Evolutionary conservation across 1,140 invertebrate species (phyloP).

Genomic region (Formica selysi): DNA sequence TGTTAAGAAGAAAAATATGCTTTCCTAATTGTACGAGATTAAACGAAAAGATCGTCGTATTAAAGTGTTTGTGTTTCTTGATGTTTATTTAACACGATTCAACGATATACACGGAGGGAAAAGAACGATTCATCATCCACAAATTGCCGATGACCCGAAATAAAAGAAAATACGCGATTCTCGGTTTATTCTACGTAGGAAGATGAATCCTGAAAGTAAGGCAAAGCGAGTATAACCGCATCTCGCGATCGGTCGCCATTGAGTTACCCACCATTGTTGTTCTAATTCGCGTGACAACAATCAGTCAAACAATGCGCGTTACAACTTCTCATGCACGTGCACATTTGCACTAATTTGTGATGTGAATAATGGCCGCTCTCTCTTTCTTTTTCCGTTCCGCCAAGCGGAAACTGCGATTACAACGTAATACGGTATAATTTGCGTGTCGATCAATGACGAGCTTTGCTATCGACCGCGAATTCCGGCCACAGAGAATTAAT

Average conservation of each 20-base stretch:
- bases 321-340: conserved; percentile 19
- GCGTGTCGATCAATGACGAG: conserved; percentile 30
- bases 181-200: background rate
- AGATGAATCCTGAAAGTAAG: background rate
- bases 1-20: background rate
- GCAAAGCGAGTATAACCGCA: conserved; percentile 34
- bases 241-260: conserved; percentile 6
- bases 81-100: background rate
- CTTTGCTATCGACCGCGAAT: background rate
- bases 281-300: conserved; percentile 37
- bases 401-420: conserved; percentile 8
- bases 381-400: conserved; percentile 4
- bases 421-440: conserved; percentile 24
- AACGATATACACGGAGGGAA: background rate
- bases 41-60: background rate
- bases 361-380: background rate
- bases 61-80: background rate
- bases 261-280: conserved; percentile 20
- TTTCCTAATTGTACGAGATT: background rate
- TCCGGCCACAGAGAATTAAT: conserved; percentile 8
- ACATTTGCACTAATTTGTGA: conserved; percentile 11
- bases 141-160: background rate
- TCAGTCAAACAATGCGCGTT: conserved; percentile 40
- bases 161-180: background rate
- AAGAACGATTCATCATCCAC: background rate